A percentile compares a stretch with the other conserved stretches of the same genome.
Evolutionary conservation across 2,113 vertebrate genomes (phyloP).

Genomic region (Engystomops pustulosus): DNA sequence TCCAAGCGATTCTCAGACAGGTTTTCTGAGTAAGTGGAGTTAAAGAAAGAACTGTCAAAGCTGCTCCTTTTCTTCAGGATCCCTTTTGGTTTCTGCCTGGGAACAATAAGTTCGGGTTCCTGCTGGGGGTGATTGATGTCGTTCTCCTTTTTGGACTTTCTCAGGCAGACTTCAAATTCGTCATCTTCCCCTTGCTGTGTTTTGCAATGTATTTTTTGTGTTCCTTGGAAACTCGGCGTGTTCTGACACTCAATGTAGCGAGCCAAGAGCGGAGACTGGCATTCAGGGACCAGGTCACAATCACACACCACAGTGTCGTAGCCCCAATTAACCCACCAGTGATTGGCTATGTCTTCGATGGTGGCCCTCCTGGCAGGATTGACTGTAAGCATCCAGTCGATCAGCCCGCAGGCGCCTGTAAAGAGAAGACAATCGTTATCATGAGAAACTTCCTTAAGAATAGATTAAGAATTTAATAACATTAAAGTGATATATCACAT

Average conservation of each 20-base stretch:
- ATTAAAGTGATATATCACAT: no score
- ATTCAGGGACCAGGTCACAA: conserved; percentile 71
- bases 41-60: conserved; percentile 71
- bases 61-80: conserved; percentile 78
- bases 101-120: conserved; percentile 52
- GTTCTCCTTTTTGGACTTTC: conserved; percentile 79
- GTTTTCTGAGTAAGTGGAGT: conserved; percentile 60
- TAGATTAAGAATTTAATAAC: no score
- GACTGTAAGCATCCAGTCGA: conserved; percentile 78
- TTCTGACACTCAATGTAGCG: conserved; percentile 79
- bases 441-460: no score
- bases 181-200: conserved; percentile 55
- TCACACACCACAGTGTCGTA: conserved; percentile 75
- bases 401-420: conserved; percentile 76
- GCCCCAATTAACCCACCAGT: conserved; percentile 83
- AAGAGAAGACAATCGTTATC: conserved; percentile 29
- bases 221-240: conserved; percentile 63
- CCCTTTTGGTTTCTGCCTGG: conserved; percentile 75
- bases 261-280: conserved; percentile 74
- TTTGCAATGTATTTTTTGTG: not conserved
- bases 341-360: conserved; percentile 78
- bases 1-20: conserved; percentile 54
- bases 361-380: conserved; percentile 75
- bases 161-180: conserved; percentile 68
- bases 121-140: conserved; percentile 70